Base-by-base conservation (phyloP, 2,113 vertebrate genomes). In the Montifringilla adamsi region DNA sequence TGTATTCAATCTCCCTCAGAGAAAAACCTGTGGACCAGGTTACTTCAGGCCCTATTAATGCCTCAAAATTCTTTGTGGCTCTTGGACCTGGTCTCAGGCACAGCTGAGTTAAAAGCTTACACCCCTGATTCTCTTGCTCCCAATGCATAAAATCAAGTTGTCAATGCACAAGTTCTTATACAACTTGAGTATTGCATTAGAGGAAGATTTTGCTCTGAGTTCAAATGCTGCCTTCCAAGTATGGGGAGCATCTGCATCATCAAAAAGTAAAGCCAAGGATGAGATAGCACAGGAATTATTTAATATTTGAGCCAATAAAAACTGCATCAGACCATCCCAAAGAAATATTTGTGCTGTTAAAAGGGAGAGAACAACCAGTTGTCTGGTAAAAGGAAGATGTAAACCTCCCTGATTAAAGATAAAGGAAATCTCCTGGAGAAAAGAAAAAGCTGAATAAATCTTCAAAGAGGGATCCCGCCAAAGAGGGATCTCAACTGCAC, bases 251-350 rank as follows among this genome's bases (percentile, higher is more conserved):
- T 90, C 72, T 92, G 89, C 79, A 92, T 92, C 64, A 93, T 84
- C 62, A 66, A 26, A 59, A 81, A 84, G 19, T 47, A 77, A 59
- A 93, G 93, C 90, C 93, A 95, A 89, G 44, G 41, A 91, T 93
- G 93, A 95, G 84, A 82, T 82, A 94, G 41, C 84, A 75, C 62
- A 79, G 31, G 41, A 93, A 59, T 93, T 93, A 95, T 93, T 95
- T 89, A 70, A 84, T 86, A 86, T 79, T 33, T 59, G 43, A 94
- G 83, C 90, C 96, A 97, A 94, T 84, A 94, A 88, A 95, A 93
- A 88, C 83, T 74, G 33, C 68, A 84, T 81, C 86, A 50, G 79
- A 93, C 60, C 64, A 90, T 84, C 83, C 64, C 59, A 75, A 90
- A 92, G 59, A 93, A 92, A 70, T 74, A 81, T n/a, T 86, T 74